Evolutionary conservation across 2,113 vertebrate genomes (phyloP), one percentile per base, ranked within the genome.

Genomic region (Promerops cafer): DNA sequence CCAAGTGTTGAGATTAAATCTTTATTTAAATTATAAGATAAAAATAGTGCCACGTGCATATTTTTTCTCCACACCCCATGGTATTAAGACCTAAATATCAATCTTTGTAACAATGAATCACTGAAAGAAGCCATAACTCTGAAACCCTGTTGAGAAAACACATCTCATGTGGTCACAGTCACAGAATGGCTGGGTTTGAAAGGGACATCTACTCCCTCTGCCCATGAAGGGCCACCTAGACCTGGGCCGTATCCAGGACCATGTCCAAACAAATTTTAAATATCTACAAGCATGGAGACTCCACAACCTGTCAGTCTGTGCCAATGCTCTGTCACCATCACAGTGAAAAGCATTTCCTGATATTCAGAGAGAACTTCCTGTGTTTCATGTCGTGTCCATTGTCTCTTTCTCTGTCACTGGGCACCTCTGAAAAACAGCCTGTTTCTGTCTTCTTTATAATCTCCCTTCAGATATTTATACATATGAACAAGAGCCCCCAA

Each of bases 1-100:
- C 69, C 88, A 94, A 94, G 44, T 59, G 59, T 53, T 71, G 69
- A 94, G 93, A 96, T 94, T 79, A 31, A 57, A 95, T 95, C 94
- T 93, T 89, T 81, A 83, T 95, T 89, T 93, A 93, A 95, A 91
- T 68, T 86, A 26, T 57, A 86, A 91, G 81, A 76, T 76, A 93
- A 96, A 95, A 95, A 96, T 96, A 97, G 84, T 70, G 21, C 39
- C 71, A 61, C 26, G 9, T 90, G 52, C 44, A 33, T 95, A 79
- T 88, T 93, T 96, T 88, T 83, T 84, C 60, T 76, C 54, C 7
- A 12, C 70, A 15, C 28, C 3, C n/a, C 13, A 17, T 61, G 28
- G 42, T 83, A 75, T 74, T 82, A 86, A 91, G 31, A 72, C 37
- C 24, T 66, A 92, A 59, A 86, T 96, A 71, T 18, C 37, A 63